A percentile compares a stretch with the other conserved stretches of the same genome.
Evolutionary conservation across 2,113 vertebrate genomes (phyloP).

Genomic region (Muntiacus muntjak): DNA sequence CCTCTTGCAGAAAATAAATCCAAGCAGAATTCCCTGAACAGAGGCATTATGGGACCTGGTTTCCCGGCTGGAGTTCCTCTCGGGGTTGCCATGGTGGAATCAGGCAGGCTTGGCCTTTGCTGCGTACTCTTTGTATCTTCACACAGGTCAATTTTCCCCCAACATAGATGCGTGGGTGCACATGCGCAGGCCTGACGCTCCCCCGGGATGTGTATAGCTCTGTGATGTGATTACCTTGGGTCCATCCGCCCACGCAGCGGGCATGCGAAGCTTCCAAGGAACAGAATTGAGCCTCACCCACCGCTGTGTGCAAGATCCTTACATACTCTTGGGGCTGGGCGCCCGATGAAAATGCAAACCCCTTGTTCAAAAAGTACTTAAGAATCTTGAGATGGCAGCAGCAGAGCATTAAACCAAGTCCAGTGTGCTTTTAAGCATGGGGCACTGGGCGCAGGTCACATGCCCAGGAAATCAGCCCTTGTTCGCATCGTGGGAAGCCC

Average conservation of each 20-base stretch:
- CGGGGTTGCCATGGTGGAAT: not conserved
- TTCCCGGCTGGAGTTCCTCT: not conserved
- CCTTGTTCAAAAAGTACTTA: not conserved
- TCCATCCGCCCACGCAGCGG: accelerated
- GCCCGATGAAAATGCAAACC: not conserved
- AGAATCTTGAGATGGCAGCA: not conserved
- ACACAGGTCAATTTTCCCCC: not conserved
- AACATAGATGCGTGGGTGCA: not conserved
- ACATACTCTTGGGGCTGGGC: accelerated
- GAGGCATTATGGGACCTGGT: not conserved
- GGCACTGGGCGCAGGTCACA: not conserved
- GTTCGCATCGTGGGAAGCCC: accelerated
- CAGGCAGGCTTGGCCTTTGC: not conserved
- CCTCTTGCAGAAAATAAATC: slow-evolving; percentile 10
- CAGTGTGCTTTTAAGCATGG: accelerated
- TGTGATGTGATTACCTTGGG: accelerated
- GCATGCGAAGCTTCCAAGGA: not conserved
- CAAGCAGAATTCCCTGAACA: not conserved
- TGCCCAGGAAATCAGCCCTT: not conserved
- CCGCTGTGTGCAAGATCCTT: not conserved
- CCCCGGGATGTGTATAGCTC: accelerated
- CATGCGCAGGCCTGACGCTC: accelerated
- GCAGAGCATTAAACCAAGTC: not conserved
- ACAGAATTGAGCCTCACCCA: accelerated
- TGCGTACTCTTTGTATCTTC: not conserved